Percentiles rank a stretch among this genome's conserved stretches.
phyloP scores from a whole-genome alignment of 2,113 vertebrate species.

The Megaptera novaeangliae region DNA sequence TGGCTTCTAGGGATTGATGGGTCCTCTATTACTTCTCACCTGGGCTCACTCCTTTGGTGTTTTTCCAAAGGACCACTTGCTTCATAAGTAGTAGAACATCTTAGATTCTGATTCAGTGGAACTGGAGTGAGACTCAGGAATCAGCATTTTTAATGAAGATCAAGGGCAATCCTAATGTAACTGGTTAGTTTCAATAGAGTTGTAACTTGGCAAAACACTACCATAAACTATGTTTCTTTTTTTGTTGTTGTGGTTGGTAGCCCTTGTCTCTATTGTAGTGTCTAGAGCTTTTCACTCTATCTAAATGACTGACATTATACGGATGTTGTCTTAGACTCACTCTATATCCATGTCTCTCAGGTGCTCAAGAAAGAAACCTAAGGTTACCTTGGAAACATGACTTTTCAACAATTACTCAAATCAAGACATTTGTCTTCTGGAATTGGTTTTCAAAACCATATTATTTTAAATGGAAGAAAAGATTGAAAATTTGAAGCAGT shows the following conservation, averaged over 20 bases:
- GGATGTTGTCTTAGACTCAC: not conserved
- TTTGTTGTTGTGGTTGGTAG: not conserved
- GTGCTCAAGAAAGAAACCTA: not conserved
- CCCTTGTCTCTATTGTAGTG: not conserved
- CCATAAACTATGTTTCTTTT: not conserved
- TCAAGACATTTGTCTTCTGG: conserved; percentile 36
- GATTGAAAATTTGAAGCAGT: not conserved
- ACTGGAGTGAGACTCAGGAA: not conserved
- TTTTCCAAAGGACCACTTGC: not conserved
- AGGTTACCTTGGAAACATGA: conserved; percentile 30
- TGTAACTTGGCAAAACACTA: not conserved
- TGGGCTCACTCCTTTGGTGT: not conserved
- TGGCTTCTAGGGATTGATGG: not conserved
- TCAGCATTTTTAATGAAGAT: not conserved
- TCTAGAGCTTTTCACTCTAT: not conserved
- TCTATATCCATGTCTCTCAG: not conserved
- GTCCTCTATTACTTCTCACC: not conserved
- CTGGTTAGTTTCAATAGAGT: not conserved
- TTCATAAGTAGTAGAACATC: not conserved
- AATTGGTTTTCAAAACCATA: conserved; percentile 2
- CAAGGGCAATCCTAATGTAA: not conserved
- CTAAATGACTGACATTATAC: not conserved
- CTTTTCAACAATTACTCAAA: conserved; percentile 37
- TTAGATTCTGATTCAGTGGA: not conserved
- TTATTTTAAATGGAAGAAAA: conserved; percentile 55